Conservation (phyloP, 2,113 vertebrate genomes). For the Gambusia holbrooki region DNA sequence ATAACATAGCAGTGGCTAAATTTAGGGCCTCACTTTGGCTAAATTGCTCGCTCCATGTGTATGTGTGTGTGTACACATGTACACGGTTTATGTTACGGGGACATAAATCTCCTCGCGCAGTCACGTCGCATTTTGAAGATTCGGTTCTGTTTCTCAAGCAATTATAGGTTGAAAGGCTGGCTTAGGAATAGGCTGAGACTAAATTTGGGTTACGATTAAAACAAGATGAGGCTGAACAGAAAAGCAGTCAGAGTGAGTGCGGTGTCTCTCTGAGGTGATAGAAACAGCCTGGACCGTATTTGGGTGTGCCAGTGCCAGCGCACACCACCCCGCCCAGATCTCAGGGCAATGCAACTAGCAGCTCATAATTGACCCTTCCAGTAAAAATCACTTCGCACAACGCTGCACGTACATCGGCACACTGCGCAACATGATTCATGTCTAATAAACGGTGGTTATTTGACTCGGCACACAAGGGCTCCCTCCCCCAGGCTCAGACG, state of each 20-base stretch:
- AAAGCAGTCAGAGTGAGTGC: not conserved
- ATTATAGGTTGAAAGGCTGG: too few relatives aligned
- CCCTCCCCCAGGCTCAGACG: slow-evolving; percentile 17
- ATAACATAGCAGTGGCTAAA: slow-evolving; percentile 66
- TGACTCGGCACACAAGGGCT: slow-evolving; percentile 1
- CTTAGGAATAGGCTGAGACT: not conserved
- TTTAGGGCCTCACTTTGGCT: slow-evolving; percentile 64
- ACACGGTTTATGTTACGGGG: not conserved
- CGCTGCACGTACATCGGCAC: not conserved
- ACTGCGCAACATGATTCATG: not conserved
- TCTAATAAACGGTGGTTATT: not conserved
- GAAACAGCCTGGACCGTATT: not conserved
- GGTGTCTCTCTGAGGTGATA: not conserved
- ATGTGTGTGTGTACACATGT: not conserved
- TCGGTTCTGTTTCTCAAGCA: not conserved
- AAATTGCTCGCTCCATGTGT: slow-evolving; percentile 35
- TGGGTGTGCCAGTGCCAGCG: not conserved
- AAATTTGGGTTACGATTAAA: not conserved
- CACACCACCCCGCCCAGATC: slow-evolving; percentile 18
- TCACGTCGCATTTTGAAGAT: not conserved
- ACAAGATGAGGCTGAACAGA: not conserved
- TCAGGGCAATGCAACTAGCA: slow-evolving; percentile 14
- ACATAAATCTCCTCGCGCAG: slow-evolving; percentile 3
- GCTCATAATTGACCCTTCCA: slow-evolving; percentile 35
- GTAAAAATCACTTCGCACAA: slow-evolving; percentile 30